These are phyloP conservation scores for Agyllia agylla DNA, from an alignment of 2,888 invertebrate species.

Conservation along the genomic window DNA sequence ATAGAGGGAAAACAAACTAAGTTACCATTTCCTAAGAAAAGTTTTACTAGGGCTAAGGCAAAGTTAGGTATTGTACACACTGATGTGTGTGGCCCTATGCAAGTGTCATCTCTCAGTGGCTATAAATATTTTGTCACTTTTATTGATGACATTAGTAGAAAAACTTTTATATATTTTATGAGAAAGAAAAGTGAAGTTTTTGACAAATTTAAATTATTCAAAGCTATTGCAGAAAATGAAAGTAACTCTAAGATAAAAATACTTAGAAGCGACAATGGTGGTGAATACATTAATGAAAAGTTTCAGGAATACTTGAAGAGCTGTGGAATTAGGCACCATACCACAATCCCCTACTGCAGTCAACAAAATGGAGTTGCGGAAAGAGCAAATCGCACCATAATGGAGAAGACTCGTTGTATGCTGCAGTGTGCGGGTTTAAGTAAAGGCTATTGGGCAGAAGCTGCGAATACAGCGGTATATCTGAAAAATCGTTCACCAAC, in stretches of 20 bases:
- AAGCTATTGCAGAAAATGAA: not conserved
- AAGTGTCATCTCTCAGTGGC: constrained; percentile 49
- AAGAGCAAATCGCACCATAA: not conserved
- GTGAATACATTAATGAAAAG: not conserved
- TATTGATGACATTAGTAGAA: constrained; percentile 63
- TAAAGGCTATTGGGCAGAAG: not conserved
- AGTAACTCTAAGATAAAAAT: not conserved
- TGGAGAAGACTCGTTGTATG: not conserved
- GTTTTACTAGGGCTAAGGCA: not conserved
- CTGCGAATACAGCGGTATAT: not conserved
- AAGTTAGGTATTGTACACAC: constrained; percentile 53
- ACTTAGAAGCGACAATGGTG: not conserved
- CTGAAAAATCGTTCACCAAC: not conserved
- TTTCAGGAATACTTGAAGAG: not conserved
- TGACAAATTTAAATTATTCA: constrained; percentile 7
- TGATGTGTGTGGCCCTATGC: constrained; percentile 68
- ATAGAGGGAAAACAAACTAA: not conserved
- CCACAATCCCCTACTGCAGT: not conserved
- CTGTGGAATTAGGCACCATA: not conserved
- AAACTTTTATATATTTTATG: constrained; percentile 31
- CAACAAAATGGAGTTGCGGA: not conserved
- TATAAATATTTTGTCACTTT: constrained; percentile 62
- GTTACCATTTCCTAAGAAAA: constrained; percentile 5
- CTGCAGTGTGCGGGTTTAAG: not conserved
- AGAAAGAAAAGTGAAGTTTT: not conserved